These are phyloP conservation scores for Taeniopygia guttata DNA, from an alignment of 2,797 vertebrate genomes.

Conservation along the genomic window DNA sequence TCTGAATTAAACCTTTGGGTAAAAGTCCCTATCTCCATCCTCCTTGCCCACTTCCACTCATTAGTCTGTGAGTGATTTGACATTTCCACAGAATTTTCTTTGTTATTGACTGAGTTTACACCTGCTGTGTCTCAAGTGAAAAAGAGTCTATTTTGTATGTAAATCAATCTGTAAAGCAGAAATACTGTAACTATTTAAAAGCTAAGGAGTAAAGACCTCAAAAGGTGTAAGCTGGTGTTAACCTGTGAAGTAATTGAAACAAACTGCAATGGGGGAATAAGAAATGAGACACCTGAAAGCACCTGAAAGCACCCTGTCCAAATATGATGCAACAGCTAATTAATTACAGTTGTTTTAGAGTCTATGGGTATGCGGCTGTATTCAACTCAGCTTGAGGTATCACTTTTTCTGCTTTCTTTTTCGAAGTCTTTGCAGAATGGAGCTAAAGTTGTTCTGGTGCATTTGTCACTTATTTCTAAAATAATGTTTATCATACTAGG, in stretches of 20 bases:
- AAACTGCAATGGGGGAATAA: not conserved
- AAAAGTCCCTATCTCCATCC: not conserved
- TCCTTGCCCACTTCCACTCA: not conserved
- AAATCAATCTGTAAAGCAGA: not conserved
- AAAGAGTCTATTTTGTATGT: not conserved
- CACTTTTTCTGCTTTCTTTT: not conserved
- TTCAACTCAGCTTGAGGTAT: not conserved
- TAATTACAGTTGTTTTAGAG: not conserved
- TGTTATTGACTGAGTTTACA: not conserved
- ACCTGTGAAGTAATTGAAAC: not conserved
- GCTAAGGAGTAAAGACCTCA: not conserved
- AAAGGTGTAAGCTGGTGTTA: not conserved
- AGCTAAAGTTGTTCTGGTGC: not conserved
- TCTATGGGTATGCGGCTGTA: not conserved
- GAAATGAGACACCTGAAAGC: not conserved
- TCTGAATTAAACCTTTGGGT: not conserved
- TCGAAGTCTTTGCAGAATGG: not conserved
- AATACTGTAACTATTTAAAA: not conserved
- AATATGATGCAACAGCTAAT: not conserved
- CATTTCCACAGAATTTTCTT: constrained; percentile 6
- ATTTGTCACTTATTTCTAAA: not conserved
- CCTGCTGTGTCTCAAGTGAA: not conserved
- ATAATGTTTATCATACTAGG: not conserved
- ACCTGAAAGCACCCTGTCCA: not conserved
- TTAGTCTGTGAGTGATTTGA: constrained; percentile 7